These are phyloP conservation scores for Brachyhypopomus gauderio DNA, from an alignment of 2,113 vertebrate genomes.

Conservation along the genomic window DNA sequence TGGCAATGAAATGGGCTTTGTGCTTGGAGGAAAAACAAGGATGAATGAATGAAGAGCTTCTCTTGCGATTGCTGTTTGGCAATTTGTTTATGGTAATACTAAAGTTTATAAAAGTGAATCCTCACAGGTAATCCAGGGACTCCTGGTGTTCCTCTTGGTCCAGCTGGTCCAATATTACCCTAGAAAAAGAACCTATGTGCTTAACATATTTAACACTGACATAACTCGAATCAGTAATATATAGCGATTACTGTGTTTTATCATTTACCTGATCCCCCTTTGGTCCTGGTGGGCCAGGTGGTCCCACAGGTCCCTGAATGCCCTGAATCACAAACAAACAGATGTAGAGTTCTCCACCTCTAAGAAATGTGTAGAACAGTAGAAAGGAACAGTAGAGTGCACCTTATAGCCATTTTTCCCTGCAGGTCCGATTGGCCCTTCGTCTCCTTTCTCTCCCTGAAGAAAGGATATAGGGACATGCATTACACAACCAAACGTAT, in stretches of 20 bases:
- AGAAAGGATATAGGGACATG: conserved; percentile 28
- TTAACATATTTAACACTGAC: not conserved
- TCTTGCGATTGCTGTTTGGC: not conserved
- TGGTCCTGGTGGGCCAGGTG: conserved; percentile 67
- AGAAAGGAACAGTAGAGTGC: not conserved
- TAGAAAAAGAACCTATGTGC: conserved; percentile 49
- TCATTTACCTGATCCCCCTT: conserved; percentile 81
- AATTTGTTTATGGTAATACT: not conserved
- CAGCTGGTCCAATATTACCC: conserved; percentile 76
- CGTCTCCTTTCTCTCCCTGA: conserved; percentile 82
- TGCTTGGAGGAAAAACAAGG: no score
- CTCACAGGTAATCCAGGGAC: conserved; percentile 78
- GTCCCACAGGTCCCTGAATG: conserved; percentile 70
- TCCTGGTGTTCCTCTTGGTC: conserved; percentile 71
- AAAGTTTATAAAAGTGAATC: conserved; percentile 17
- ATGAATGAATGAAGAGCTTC: no score
- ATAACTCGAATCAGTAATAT: not conserved
- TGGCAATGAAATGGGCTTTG: no score
- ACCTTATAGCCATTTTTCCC: conserved; percentile 82
- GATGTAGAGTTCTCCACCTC: not conserved
- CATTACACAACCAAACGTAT: not conserved
- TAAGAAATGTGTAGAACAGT: not conserved
- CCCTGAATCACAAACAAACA: conserved; percentile 70
- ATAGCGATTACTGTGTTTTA: not conserved
- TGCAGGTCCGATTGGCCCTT: conserved; percentile 72